A percentile compares a stretch with the other conserved stretches of the same genome.
phyloP scores from a whole-genome alignment of 1,140 invertebrate genomes.

The Drosophila bocki region DNA sequence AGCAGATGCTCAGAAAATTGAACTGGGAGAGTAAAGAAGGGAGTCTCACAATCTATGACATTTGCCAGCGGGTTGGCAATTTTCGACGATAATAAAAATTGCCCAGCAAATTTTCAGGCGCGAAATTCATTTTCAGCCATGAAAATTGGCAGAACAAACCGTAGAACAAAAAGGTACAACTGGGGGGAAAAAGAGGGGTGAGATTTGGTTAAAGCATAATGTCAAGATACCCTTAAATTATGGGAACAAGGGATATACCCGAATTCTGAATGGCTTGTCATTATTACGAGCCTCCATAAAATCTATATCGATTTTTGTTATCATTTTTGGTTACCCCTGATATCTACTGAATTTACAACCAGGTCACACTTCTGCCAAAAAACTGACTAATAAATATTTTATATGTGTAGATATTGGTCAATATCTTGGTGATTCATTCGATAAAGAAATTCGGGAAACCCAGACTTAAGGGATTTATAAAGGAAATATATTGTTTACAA shows the following conservation, averaged over 20 bases:
- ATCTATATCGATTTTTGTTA: not conserved
- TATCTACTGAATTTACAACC: conserved; percentile 7
- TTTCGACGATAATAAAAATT: conserved; percentile 50
- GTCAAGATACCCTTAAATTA: conserved; percentile 16
- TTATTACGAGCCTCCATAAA: not conserved
- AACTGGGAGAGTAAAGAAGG: not conserved
- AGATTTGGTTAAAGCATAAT: conserved; percentile 10
- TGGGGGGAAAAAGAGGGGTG: conserved; percentile 2
- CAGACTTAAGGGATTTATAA: not conserved
- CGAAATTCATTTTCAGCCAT: conserved; percentile 69
- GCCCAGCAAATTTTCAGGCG: conserved; percentile 36
- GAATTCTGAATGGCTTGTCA: not conserved
- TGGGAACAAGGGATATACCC: not conserved
- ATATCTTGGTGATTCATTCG: not conserved
- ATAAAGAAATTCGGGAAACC: not conserved
- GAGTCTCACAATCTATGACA: conserved; percentile 35
- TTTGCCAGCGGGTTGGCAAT: conserved; percentile 49
- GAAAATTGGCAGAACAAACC: conserved; percentile 51
- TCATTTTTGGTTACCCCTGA: not conserved
- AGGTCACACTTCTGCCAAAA: not conserved
- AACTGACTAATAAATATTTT: conserved; percentile 7
- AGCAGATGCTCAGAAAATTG: conserved; percentile 24
- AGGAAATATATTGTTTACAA: not conserved
- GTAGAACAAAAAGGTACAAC: conserved; percentile 21
- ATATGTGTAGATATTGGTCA: not conserved